Evolutionary conservation across 2,888 invertebrate species (phyloP).

Genomic region (Ceramica pisi): DNA sequence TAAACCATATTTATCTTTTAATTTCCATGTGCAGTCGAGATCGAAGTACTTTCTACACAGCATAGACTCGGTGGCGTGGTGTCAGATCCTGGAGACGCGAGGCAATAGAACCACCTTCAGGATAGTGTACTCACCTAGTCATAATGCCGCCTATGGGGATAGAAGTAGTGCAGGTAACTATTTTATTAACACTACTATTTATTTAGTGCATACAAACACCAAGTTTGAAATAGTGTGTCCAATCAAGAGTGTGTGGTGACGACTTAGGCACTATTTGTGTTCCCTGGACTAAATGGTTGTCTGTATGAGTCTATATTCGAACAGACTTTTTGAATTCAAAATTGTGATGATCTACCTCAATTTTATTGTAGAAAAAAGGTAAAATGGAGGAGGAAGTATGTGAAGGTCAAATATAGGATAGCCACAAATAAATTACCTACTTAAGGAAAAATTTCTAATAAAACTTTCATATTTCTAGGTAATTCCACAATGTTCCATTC

Average conservation of each 20-base stretch:
- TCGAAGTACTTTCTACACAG: slow-evolving; percentile 96
- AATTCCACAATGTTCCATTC: slow-evolving; percentile 75
- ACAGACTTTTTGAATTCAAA: no score
- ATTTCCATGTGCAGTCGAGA: slow-evolving; percentile 84
- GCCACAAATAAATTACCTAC: background rate
- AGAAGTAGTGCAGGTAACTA: slow-evolving; percentile 78
- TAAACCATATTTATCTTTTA: background rate
- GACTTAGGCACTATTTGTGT: no score
- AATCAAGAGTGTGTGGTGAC: no score
- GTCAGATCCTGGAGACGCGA: slow-evolving; percentile 95
- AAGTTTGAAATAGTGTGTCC: no score
- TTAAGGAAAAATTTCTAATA: background rate
- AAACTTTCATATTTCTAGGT: slow-evolving; percentile 70
- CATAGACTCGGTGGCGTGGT: slow-evolving; percentile 96
- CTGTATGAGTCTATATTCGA: no score
- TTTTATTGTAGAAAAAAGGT: background rate
- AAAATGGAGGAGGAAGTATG: background rate
- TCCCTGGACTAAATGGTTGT: no score
- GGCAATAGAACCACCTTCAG: slow-evolving; percentile 94
- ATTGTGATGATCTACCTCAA: background rate
- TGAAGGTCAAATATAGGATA: background rate
- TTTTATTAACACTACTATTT: background rate
- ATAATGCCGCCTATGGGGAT: slow-evolving; percentile 76
- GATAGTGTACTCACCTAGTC: slow-evolving; percentile 92
- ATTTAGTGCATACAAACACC: no score